Conservation (phyloP, 2,797 vertebrate species). For the Alfaro cultratus region DNA sequence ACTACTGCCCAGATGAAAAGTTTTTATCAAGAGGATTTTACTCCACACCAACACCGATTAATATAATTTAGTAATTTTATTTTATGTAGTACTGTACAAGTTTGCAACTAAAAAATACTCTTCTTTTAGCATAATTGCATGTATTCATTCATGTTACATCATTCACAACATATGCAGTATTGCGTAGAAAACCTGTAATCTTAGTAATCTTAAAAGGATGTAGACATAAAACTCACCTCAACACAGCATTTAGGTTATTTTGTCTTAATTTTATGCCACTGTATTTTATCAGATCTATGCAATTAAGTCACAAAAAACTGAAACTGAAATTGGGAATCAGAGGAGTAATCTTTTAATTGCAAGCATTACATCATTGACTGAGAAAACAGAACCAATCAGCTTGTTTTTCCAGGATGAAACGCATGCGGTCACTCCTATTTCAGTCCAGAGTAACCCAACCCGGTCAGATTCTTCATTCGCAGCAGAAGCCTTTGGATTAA, state of each 20-base stretch:
- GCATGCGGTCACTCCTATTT: constrained; percentile 1
- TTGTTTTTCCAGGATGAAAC: not conserved
- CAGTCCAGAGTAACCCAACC: constrained; percentile 6
- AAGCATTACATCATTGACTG: constrained; percentile 32
- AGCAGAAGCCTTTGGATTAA: constrained; percentile 4
- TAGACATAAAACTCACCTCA: not conserved
- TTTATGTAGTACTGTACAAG: not conserved
- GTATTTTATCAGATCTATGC: not conserved
- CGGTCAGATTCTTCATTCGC: constrained; percentile 8
- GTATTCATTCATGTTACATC: not conserved
- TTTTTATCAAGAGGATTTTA: not conserved
- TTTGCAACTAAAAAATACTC: not conserved
- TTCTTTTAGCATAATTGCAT: not conserved
- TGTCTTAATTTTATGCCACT: not conserved
- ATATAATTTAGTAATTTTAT: not conserved
- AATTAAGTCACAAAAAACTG: not conserved
- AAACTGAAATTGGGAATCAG: constrained; percentile 2
- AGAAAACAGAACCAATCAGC: constrained; percentile 32
- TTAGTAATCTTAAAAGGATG: not conserved
- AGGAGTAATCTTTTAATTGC: constrained; percentile 7
- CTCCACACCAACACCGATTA: not conserved
- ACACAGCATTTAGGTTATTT: not conserved
- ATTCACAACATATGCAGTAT: not conserved
- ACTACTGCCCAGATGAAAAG: not conserved
- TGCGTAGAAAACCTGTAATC: not conserved